Conservation (phyloP, 2,797 vertebrate species). For the Artibeus lituratus region DNA sequence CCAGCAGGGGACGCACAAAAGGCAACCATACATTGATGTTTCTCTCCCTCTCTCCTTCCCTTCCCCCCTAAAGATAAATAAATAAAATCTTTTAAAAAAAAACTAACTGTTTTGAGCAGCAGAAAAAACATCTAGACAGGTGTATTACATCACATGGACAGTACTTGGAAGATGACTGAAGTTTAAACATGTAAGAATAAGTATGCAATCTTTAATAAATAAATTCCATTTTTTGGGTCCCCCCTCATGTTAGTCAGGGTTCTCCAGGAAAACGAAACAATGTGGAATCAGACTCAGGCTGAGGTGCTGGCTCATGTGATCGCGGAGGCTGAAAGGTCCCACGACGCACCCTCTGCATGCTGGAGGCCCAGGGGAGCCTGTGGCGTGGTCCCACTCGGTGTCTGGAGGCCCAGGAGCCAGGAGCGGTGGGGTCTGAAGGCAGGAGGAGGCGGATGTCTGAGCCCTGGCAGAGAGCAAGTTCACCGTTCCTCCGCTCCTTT, state of each 20-base stretch:
- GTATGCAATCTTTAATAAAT: too few species aligned
- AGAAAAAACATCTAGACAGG: not conserved
- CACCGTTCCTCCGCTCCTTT: not conserved
- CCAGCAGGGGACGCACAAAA: too few species aligned
- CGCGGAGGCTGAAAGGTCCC: not conserved
- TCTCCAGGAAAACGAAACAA: not conserved
- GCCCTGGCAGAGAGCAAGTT: not conserved
- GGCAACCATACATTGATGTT: too few species aligned
- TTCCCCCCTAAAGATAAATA: too few species aligned
- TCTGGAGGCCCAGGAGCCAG: not conserved
- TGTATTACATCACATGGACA: not conserved
- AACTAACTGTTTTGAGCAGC: not conserved
- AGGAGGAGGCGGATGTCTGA: not conserved
- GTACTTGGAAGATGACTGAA: not conserved
- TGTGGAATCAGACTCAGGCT: not conserved
- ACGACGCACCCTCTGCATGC: not conserved
- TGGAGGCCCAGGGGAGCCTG: not conserved
- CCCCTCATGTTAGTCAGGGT: not conserved
- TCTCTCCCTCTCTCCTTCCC: too few species aligned
- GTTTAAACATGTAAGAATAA: not conserved
- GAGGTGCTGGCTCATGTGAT: not conserved
- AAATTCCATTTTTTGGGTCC: not conserved
- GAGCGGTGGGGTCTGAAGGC: not conserved
- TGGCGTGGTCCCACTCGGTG: not conserved
- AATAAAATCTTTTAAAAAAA: too few species aligned